Base-by-base conservation (phyloP, 1,140 invertebrate species). In the Zaprionus ornatus region DNA sequence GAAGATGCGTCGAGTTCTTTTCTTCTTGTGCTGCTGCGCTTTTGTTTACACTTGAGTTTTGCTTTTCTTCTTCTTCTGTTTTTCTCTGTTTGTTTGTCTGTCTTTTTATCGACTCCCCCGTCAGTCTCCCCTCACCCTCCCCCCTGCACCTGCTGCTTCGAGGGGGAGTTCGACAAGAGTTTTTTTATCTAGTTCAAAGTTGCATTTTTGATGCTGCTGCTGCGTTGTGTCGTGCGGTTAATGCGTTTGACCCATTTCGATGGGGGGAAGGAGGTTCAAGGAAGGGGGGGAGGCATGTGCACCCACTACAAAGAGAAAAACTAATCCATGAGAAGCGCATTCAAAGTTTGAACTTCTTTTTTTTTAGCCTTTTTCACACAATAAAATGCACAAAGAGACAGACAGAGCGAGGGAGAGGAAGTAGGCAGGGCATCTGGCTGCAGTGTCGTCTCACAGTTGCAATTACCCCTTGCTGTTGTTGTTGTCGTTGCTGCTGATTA, bases 291-390 rank as follows among this genome's bases (percentile, higher is more conserved):
- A 13, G 45, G 37, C 7, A n/a, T 19, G 45, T 23, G 19, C 40
- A 45, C 40, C 5, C n/a, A 17, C 40, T 45, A 5, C 40, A 13
- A 19, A 17, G 17, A 17, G 7, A 40, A 40, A 65, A 59, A 63
- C 62, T 55, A 78, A 80, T 82, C 56, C 78, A 85, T 88, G 85
- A 90, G 84, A 84, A 90, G 80, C 69, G 59, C 85, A 90, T 88
- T 85, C 84, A 90, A 65, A 79, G 86, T 88, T 85, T 90, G 68
- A 90, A 88, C 84, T 88, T 90, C 75, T 74, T 64, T 65, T 74
- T 64, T 65, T 83, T 72, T 62, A 55, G 50, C 52, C 69, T 77
- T 76, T 74, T 88, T 88, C 85, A 90, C 85, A 88, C 79, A 90
- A 88, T 88, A 85, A 88, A 90, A 81, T 70, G 85, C 84, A 87